Conservation (phyloP, 64 coral and sea anemone species). For the Orbicella faveolata region DNA sequence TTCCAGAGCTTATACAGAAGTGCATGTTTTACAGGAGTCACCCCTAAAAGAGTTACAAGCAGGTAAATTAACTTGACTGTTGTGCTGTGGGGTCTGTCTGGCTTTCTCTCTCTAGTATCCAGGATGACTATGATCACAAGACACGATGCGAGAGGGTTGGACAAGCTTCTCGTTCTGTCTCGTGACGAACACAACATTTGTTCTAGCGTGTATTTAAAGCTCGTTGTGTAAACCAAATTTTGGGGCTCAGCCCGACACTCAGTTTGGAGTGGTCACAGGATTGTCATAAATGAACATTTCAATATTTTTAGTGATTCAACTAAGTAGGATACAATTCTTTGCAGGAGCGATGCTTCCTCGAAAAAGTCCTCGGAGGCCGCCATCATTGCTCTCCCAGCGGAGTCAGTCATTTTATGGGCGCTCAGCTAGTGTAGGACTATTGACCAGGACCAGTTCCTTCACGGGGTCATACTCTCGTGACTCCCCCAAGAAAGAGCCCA, state of each 20-base stretch:
- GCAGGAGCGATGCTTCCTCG: constrained; percentile 58
- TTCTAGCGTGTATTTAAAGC: no score
- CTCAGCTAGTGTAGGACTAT: constrained; percentile 48
- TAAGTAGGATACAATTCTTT: neutral
- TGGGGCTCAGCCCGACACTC: no score
- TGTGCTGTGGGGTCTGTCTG: no score
- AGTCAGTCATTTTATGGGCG: constrained; percentile 89
- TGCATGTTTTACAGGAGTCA: constrained; percentile 53
- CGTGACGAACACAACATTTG: no score
- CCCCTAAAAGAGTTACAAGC: constrained; percentile 57
- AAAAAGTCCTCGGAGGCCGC: constrained; percentile 55
- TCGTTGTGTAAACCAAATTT: no score
- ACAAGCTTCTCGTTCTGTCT: no score
- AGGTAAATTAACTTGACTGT: constrained; percentile 4
- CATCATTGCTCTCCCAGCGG: constrained; percentile 58
- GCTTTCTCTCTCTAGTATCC: no score
- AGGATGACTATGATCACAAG: no score
- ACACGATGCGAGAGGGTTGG: no score
- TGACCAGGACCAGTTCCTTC: constrained; percentile 67
- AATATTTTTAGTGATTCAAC: neutral
- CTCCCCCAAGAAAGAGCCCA: constrained; percentile 29
- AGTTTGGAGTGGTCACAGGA: no score
- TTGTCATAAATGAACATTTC: no score
- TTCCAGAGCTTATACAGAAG: constrained; percentile 44
- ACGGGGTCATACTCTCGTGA: constrained; percentile 13